Percentiles rank a stretch among this genome's conserved stretches.
Evolutionary conservation across 2,888 invertebrate species (phyloP).

Genomic region (Mesoligia furuncula): DNA sequence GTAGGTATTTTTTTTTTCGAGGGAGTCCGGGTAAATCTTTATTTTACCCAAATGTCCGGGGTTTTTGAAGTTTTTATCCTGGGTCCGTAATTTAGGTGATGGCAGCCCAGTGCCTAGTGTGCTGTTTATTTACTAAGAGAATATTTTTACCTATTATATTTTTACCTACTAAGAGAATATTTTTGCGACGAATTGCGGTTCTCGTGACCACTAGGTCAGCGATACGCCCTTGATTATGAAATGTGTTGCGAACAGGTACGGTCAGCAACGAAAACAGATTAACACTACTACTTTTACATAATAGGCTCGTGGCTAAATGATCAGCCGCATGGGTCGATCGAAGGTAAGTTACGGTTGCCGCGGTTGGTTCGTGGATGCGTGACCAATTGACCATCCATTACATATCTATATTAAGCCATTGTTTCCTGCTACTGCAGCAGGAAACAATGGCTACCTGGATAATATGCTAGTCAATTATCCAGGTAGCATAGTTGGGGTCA

Average conservation of each 20-base stretch:
- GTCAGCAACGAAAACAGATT: not conserved
- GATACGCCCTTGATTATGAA: not conserved
- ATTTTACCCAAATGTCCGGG: too few species aligned
- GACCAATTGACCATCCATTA: not conserved
- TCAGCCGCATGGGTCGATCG: not conserved
- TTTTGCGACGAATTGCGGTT: not conserved
- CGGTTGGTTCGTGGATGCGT: not conserved
- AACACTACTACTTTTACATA: not conserved
- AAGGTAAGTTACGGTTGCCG: not conserved
- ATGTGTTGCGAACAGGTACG: not conserved
- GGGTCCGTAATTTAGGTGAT: too few species aligned
- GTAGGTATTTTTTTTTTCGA: too few species aligned
- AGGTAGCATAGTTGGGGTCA: not conserved
- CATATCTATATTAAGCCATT: too few species aligned
- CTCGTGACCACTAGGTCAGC: conserved; percentile 1
- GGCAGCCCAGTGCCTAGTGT: too few species aligned
- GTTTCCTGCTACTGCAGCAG: too few species aligned
- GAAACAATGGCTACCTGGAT: too few species aligned
- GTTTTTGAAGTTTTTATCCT: too few species aligned
- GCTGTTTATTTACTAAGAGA: not conserved
- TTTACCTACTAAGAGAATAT: not conserved
- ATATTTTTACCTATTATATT: too few species aligned
- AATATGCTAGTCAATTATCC: not conserved
- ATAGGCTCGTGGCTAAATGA: not conserved
- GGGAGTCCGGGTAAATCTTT: too few species aligned